These are phyloP conservation scores for Ataeniobius toweri DNA, from an alignment of 2,797 vertebrate species.

Conservation along the genomic window DNA sequence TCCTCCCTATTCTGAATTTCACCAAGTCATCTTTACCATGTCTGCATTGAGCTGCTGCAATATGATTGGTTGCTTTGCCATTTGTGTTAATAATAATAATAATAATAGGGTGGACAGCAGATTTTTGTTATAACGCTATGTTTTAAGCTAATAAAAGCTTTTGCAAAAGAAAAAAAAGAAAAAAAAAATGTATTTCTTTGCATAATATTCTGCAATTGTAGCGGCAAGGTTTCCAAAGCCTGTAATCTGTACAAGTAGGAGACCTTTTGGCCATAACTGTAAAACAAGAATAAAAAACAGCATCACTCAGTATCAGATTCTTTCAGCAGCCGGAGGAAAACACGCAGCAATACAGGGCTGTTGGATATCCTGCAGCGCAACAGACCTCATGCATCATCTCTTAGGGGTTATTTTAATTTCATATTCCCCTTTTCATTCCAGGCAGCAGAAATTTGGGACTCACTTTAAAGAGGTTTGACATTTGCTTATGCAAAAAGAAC, in stretches of 20 bases:
- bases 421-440: conserved; percentile 36
- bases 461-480: conserved; percentile 47
- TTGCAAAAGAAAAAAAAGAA: neutral
- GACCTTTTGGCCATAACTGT: neutral
- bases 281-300: neutral
- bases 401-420: conserved; percentile 45
- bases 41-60: neutral
- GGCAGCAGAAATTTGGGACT: conserved; percentile 46
- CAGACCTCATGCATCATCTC: conserved; percentile 37
- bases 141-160: neutral
- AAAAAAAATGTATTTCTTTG: neutral
- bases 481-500: conserved; percentile 19
- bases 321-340: neutral
- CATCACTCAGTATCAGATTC: neutral
- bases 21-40: neutral
- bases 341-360: neutral
- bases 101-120: neutral
- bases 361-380: neutral
- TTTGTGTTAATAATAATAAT: neutral
- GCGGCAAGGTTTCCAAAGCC: neutral
- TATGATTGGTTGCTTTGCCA: neutral
- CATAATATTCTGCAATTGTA: neutral
- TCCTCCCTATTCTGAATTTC: neutral
- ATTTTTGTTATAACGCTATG: neutral
- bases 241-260: neutral